These are phyloP conservation scores for Asarcornis scutulata DNA, from an alignment of 2,113 vertebrate species.

Conservation along the genomic window DNA sequence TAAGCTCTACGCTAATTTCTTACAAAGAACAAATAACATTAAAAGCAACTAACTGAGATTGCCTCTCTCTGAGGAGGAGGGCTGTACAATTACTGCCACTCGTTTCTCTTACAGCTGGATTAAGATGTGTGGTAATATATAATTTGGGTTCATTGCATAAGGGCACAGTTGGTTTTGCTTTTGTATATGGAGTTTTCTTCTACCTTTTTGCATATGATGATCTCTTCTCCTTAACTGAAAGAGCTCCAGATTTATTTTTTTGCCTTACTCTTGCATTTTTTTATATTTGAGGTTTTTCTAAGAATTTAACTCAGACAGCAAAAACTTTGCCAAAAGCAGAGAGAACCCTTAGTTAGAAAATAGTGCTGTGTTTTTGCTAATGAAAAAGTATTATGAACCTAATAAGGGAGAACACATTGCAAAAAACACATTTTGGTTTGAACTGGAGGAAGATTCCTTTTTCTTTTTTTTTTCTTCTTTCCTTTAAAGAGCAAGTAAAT, in stretches of 20 bases:
- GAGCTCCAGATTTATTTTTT: constrained; percentile 12
- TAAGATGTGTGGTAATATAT: neutral
- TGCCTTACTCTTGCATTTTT: constrained; percentile 33
- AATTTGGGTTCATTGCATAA: neutral
- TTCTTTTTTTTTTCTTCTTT: neutral
- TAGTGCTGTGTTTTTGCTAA: constrained; percentile 33
- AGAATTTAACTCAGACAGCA: constrained; percentile 52
- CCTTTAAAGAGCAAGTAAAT: neutral
- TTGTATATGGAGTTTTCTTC: neutral
- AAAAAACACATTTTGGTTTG: constrained; percentile 36
- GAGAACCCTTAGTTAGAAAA: constrained; percentile 62
- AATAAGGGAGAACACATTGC: constrained; percentile 10
- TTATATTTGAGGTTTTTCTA: constrained; percentile 66
- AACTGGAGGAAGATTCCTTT: neutral
- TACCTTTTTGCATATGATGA: neutral
- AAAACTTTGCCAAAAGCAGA: constrained; percentile 38
- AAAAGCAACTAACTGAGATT: neutral
- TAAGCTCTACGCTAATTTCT: neutral
- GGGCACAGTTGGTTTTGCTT: neutral
- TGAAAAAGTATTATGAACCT: neutral
- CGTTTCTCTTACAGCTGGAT: constrained; percentile 8
- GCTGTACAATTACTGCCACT: neutral
- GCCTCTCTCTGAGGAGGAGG: neutral
- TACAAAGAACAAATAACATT: neutral
- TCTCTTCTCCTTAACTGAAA: neutral